Evolutionary conservation across 2,113 vertebrate species (phyloP).

Genomic region (Canis aureus): DNA sequence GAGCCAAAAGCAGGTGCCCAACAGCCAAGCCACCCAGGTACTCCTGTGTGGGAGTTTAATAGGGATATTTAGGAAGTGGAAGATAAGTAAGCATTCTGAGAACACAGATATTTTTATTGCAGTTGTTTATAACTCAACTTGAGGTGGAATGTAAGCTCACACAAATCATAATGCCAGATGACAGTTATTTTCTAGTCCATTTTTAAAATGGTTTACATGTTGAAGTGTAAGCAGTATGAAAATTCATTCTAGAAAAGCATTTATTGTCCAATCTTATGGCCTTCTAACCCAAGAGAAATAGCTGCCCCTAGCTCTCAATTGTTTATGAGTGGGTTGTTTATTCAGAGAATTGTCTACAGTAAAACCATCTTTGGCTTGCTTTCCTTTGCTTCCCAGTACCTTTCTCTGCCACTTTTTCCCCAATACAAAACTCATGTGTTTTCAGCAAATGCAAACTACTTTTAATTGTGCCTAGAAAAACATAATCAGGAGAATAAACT

Average conservation of each 20-base stretch:
- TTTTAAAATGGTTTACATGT: slow-evolving; percentile 54
- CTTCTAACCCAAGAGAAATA: neutral
- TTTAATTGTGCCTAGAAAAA: slow-evolving; percentile 14
- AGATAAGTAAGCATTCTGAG: slow-evolving; percentile 58
- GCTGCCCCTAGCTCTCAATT: neutral
- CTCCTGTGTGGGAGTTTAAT: slow-evolving; percentile 23
- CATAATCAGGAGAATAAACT: neutral
- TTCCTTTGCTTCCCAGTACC: neutral
- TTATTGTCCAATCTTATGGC: neutral
- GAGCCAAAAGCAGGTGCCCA: too few relatives aligned
- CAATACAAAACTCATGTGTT: neutral
- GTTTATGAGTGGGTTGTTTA: neutral
- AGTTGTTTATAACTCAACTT: slow-evolving; percentile 58
- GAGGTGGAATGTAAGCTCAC: slow-evolving; percentile 45
- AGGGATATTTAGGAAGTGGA: slow-evolving; percentile 54
- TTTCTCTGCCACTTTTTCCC: neutral
- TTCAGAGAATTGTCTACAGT: neutral
- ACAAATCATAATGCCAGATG: neutral
- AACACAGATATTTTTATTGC: slow-evolving; percentile 59
- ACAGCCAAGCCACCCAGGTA: too few relatives aligned
- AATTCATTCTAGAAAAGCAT: slow-evolving; percentile 39
- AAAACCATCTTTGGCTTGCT: neutral
- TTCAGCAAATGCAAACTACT: neutral
- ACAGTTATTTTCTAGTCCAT: slow-evolving; percentile 45
- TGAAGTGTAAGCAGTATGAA: slow-evolving; percentile 40